Evolutionary conservation across 2,113 vertebrate species (phyloP), one percentile per base, ranked within the genome.

Genomic region (Barbus barbus): DNA sequence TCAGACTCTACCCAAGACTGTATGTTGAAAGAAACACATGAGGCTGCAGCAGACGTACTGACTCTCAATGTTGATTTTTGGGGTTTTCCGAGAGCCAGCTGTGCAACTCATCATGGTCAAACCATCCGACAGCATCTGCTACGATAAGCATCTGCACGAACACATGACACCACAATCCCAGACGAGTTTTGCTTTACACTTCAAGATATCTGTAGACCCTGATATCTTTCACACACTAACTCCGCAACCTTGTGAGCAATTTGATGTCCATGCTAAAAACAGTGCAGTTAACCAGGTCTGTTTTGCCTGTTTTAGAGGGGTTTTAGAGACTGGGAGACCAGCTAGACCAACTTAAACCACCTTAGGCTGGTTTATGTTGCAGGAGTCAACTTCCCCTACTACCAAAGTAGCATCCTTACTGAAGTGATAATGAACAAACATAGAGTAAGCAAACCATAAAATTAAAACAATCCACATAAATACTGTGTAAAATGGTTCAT

Each of bases 61-160:
- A 73, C 82, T 79, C 65, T 26, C 33, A 24, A 36, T 75, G 75
- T 31, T 74, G 31, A 71, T 63, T 74, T 16, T 65, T 28, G 28
- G n/a, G 26, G 41, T 20, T 38, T 78, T 61, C 51, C 24, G 22
- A 53, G 51, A 83, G 16, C 71, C 78, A 71, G 82, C 80, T 88
- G 74, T 86, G 88, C 86, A 51, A 38, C 74, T 24, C 86, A 86
- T 87, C 36, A 56, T 4, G 4, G 69, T 65, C 18, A 75, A 74
- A 76, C 90, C 87, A 87, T 83, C 88, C 56, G 85, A 83, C 84
- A 48, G 83, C 88, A 88, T 89, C 81, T 13, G 73, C 82, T 86
- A 74, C 61, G 73, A 81, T 87, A 67, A 87, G 53, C 86, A 87
- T 51, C 41, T 87, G 79, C 87, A 87, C 58, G 84, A 88, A 88